Conservation (phyloP, 2,797 vertebrate genomes). For the Amniataba percoides region DNA sequence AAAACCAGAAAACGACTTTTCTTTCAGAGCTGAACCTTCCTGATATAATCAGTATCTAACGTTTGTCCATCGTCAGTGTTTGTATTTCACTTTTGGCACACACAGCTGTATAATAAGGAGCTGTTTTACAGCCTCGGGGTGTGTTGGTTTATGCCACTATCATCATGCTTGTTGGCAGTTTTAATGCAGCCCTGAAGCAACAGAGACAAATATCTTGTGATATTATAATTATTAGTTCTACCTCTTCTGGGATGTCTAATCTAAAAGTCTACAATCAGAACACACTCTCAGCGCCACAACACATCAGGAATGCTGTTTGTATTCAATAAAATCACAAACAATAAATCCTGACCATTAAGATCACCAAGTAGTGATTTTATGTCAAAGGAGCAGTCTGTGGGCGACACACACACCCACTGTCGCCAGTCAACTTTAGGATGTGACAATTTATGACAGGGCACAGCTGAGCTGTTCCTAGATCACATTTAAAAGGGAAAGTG, state of each 20-base stretch:
- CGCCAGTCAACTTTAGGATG: conserved; percentile 35
- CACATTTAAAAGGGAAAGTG: conserved; percentile 61
- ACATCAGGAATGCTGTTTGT: not conserved
- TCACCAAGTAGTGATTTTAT: not conserved
- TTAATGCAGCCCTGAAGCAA: conserved; percentile 3
- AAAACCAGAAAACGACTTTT: not conserved
- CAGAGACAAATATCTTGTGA: not conserved
- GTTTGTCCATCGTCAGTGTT: not conserved
- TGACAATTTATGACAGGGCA: conserved; percentile 50
- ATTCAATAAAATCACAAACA: conserved; percentile 9
- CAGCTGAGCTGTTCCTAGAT: conserved; percentile 50
- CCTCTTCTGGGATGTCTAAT: not conserved
- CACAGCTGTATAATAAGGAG: not conserved
- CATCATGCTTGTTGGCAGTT: conserved; percentile 12
- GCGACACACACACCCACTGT: conserved; percentile 17
- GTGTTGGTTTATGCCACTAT: not conserved
- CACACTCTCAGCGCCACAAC: not conserved
- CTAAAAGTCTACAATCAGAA: not conserved
- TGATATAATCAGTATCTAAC: not conserved
- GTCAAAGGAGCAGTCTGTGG: not conserved
- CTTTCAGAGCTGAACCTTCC: not conserved
- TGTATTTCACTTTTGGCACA: not conserved
- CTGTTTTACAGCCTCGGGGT: not conserved
- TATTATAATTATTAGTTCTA: not conserved
- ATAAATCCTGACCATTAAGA: not conserved